Percentiles rank a stretch among this genome's conserved stretches.
Conservation (phyloP, 2,797 vertebrate genomes). For the Sebastes cheni region DNA sequence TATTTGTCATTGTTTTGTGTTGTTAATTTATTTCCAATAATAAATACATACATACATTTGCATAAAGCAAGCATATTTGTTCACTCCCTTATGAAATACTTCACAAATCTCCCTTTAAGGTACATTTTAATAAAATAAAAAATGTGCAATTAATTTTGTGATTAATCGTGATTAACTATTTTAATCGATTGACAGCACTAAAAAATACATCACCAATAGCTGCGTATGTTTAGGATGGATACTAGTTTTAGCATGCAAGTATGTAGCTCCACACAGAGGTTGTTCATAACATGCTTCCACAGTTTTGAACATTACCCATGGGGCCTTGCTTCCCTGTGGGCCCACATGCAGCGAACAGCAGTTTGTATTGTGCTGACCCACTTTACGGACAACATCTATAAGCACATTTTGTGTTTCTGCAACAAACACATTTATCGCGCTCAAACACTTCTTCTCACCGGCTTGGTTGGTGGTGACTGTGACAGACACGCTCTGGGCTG, state of each 20-base stretch:
- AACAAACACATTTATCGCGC: conserved; percentile 35
- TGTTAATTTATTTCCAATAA: no score
- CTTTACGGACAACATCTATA: conserved; percentile 43
- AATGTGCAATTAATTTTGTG: no score
- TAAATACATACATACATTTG: no score
- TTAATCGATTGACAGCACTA: neutral
- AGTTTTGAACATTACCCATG: conserved; percentile 40
- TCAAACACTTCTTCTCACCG: conserved; percentile 79
- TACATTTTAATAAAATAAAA: no score
- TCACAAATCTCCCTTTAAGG: no score
- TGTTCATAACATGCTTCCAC: conserved; percentile 33
- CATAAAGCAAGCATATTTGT: no score
- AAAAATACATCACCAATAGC: neutral
- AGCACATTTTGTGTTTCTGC: conserved; percentile 49
- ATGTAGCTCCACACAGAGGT: neutral
- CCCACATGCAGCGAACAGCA: conserved; percentile 40
- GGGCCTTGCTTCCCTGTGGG: conserved; percentile 32
- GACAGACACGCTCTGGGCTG: conserved; percentile 91
- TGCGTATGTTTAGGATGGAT: neutral
- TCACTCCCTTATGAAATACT: no score
- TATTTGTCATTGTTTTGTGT: no score
- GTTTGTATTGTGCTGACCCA: conserved; percentile 64
- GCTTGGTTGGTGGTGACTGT: conserved; percentile 98
- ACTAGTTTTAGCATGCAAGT: neutral
- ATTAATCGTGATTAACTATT: no score